phyloP scores from a whole-genome alignment of 2,797 vertebrate species.

The Fistularia commersonii region DNA sequence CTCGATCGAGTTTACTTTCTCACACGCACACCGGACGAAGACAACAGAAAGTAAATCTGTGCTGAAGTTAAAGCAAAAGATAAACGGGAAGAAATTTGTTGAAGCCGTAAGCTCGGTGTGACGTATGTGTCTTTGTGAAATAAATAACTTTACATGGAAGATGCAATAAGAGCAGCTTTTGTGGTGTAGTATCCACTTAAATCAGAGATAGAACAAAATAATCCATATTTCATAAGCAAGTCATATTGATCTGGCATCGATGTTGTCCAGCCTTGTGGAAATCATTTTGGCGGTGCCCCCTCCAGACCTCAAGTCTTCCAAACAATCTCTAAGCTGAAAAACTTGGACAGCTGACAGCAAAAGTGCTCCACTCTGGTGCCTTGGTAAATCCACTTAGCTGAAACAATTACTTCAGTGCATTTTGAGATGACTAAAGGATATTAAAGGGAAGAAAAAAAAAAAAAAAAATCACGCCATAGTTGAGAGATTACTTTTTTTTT shows the following conservation, averaged over 20 bases:
- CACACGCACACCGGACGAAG: conserved; percentile 2
- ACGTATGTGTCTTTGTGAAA: too few species aligned
- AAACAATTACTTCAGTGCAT: conserved; percentile 15
- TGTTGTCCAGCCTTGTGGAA: conserved; percentile 10
- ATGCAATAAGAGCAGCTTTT: conserved; percentile 27
- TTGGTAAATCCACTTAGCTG: conserved; percentile 40
- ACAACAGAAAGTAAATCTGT: conserved; percentile 12
- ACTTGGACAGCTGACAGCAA: conserved; percentile 30
- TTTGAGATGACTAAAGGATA: conserved; percentile 15
- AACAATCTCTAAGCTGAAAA: conserved; percentile 12
- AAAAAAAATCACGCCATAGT: too few species aligned
- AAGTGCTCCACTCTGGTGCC: conserved; percentile 5
- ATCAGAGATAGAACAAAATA: conserved; percentile 1
- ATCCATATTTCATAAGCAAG: conserved; percentile 24
- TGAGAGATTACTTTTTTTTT: too few species aligned
- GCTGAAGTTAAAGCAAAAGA: not conserved
- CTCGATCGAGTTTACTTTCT: conserved; percentile 15
- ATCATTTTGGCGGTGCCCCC: conserved; percentile 3
- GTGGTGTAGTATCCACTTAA: conserved; percentile 14
- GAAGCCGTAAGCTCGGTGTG: too few species aligned
- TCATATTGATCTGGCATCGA: conserved; percentile 19
- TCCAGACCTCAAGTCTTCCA: not conserved
- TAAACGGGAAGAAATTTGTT: too few species aligned
- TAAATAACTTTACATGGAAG: not conserved
- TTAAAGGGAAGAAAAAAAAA: conserved; percentile 4